phyloP scores from a whole-genome alignment of 2,797 vertebrate species.

The Halcyon leucocephala region DNA sequence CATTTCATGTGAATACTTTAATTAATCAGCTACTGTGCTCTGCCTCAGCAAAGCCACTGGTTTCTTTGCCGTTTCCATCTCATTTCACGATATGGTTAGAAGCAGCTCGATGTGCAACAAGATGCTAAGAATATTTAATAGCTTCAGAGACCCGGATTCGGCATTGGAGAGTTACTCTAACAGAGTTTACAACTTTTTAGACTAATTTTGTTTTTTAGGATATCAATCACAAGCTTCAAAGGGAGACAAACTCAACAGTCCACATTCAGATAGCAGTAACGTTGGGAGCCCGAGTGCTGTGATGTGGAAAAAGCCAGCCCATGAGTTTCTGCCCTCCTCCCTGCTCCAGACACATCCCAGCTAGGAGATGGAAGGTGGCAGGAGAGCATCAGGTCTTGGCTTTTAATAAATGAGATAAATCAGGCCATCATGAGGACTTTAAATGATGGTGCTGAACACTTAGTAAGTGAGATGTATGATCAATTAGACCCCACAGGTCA shows the following conservation, averaged over 20 bases:
- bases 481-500: background rate
- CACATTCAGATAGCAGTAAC: background rate
- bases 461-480: background rate
- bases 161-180: constrained; percentile 9
- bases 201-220: background rate
- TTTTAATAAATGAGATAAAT: background rate
- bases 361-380: background rate
- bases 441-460: background rate
- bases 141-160: background rate
- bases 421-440: background rate
- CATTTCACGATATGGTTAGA: background rate
- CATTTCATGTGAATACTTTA: constrained; percentile 73
- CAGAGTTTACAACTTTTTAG: background rate
- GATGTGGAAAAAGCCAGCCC: fast-evolving
- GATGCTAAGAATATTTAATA: constrained; percentile 2
- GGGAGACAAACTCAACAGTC: background rate
- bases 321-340: background rate
- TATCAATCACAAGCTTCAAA: background rate
- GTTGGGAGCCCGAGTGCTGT: fast-evolving
- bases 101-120: constrained; percentile 7
- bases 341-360: background rate
- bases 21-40: constrained; percentile 79
- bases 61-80: background rate
- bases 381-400: background rate
- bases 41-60: background rate